A percentile compares a stretch with the other conserved stretches of the same genome.
Conservation (phyloP, 2,113 vertebrate species). For the Suncus etruscus region DNA sequence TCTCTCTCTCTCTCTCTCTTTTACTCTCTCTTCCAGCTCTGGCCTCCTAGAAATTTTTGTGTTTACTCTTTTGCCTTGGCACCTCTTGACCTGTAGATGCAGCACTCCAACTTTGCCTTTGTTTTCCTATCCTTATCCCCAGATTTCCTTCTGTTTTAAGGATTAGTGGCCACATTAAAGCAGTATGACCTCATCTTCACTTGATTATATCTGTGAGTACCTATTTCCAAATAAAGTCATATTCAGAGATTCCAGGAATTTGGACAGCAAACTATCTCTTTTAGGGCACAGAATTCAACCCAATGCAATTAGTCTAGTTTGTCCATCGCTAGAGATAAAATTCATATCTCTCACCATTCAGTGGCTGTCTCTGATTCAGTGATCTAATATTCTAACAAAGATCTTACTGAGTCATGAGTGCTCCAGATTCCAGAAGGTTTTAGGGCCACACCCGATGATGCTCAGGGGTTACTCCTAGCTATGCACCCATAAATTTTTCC, state of each 20-base stretch:
- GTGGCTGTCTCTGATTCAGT: neutral
- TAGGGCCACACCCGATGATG: neutral
- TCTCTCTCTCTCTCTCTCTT: neutral
- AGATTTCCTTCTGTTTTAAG: neutral
- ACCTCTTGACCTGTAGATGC: neutral
- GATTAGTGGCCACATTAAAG: neutral
- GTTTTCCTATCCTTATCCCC: neutral
- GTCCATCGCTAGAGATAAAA: neutral
- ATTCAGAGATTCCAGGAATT: neutral
- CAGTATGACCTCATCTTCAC: neutral
- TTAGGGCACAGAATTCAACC: neutral
- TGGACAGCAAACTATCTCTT: slow-evolving; percentile 11
- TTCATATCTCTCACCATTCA: neutral
- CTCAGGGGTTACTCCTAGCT: no score
- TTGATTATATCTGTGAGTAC: neutral
- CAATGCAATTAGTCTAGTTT: neutral
- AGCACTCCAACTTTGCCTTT: neutral
- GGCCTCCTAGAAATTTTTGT: neutral
- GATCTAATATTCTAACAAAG: neutral
- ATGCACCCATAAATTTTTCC: no score
- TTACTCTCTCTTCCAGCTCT: no score
- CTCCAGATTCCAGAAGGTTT: neutral
- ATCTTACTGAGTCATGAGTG: neutral
- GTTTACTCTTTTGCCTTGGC: neutral
- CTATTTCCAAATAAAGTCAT: slow-evolving; percentile 36